These are phyloP conservation scores for Paralinhomoeus sp. DNA, from an alignment of 2,888 invertebrate species.

Conservation along the genomic window DNA sequence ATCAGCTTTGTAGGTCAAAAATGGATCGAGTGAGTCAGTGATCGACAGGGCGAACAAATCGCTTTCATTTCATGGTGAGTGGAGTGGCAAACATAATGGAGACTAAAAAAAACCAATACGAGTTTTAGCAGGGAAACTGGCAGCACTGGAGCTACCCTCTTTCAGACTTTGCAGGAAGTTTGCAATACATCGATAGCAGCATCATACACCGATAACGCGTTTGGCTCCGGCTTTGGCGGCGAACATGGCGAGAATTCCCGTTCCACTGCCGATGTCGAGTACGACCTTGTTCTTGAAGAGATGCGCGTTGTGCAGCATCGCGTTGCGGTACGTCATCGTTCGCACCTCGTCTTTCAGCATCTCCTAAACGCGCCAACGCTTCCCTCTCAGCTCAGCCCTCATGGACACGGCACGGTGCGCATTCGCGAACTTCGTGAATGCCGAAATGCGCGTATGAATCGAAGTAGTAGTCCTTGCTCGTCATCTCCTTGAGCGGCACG, in stretches of 20 bases:
- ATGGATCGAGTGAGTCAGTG: too few species aligned
- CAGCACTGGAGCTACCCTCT: too few species aligned
- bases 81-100: too few species aligned
- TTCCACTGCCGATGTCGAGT: slow-evolving; percentile 92
- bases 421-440: slow-evolving; percentile 96
- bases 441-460: slow-evolving; percentile 99
- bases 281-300: slow-evolving; percentile 70
- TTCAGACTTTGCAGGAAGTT: too few species aligned
- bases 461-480: slow-evolving; percentile 96
- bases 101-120: too few species aligned
- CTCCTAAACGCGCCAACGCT: slow-evolving; percentile 36
- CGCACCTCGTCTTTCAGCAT: slow-evolving; percentile 99
- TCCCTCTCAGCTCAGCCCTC: too few species aligned
- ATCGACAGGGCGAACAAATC: too few species aligned
- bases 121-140: too few species aligned
- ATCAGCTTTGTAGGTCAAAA: too few species aligned
- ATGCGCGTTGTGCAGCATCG: slow-evolving; percentile 98
- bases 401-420: too few species aligned
- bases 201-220: slow-evolving; percentile 54
- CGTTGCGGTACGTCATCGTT: slow-evolving; percentile 87
- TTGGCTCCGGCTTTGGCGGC: slow-evolving; percentile 94
- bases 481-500: slow-evolving; percentile 49
- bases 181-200: too few species aligned
- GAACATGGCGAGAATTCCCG: slow-evolving; percentile 97
- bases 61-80: too few species aligned